Percentiles rank a stretch among this genome's conserved stretches.
phyloP scores from a whole-genome alignment of 1,140 invertebrate genomes.

The Penaeus indicus region DNA sequence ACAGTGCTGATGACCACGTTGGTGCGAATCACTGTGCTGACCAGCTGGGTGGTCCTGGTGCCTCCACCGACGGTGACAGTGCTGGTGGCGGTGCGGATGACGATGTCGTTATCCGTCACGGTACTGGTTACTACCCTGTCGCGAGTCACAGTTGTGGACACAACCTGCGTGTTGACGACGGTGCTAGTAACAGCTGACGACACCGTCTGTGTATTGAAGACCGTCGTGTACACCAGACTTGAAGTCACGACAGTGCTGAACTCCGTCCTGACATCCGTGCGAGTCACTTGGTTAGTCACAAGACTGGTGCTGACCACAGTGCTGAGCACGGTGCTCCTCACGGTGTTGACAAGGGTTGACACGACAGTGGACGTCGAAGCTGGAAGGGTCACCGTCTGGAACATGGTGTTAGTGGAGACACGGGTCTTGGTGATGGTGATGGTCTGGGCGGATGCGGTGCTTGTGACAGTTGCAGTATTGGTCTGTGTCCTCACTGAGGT shows the following conservation, averaged over 20 bases:
- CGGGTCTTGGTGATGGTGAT: background rate
- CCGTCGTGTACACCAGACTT: background rate
- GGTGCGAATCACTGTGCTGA: slow-evolving; percentile 34
- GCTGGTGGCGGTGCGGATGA: slow-evolving; percentile 23
- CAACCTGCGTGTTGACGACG: background rate
- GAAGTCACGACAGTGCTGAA: slow-evolving; percentile 8
- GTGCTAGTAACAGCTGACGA: background rate
- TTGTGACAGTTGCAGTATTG: slow-evolving; percentile 9
- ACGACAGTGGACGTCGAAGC: slow-evolving; percentile 36
- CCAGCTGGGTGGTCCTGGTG: slow-evolving; percentile 30
- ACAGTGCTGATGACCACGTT: slow-evolving; percentile 35
- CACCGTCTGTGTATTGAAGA: slow-evolving; percentile 16
- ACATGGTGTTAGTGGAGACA: background rate
- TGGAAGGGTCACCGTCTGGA: background rate
- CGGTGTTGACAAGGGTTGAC: slow-evolving; percentile 33
- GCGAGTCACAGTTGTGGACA: background rate
- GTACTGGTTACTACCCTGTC: slow-evolving; percentile 35
- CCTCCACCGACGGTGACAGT: slow-evolving; percentile 25
- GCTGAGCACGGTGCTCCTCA: slow-evolving; percentile 51
- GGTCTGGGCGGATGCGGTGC: slow-evolving; percentile 24
- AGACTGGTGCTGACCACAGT: slow-evolving; percentile 39
- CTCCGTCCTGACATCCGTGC: slow-evolving; percentile 16
- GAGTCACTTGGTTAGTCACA: background rate
- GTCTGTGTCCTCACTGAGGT: slow-evolving; percentile 27
- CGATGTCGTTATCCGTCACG: background rate